Base-by-base conservation (phyloP, 2,888 invertebrate genomes). In the Amphipoea lucens region DNA sequence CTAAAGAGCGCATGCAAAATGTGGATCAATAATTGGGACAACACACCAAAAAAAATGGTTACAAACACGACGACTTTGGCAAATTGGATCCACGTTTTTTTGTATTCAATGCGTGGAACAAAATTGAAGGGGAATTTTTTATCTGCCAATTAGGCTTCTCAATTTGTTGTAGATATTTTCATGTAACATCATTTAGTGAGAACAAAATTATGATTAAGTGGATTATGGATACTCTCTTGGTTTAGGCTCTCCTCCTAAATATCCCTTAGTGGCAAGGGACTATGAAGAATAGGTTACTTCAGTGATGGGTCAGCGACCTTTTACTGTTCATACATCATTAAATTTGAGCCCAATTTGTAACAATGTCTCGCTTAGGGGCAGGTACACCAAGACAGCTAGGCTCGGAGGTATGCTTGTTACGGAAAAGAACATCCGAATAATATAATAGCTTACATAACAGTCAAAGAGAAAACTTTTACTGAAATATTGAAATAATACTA, bases 81-180 rank as follows among this genome's bases (percentile, higher is more conserved):
- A 90, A 91, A 91, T 88, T 86, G 88, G 84, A 86, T 85, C 73
- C 78, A 81, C 82, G 77, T 86, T 90, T 88, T 78, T 85, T 88
- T 84, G 70, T 86, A 82, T 82, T 87, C 87, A 84, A 79, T 85
- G 85, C 83, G 88, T 82, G 80, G 76, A 87, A 84, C 83, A 74
- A 89, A 88, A 87, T 88, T 89, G 89, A 87, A 89, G 86, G 82
- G 73, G 85, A 86, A 74, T 87, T 88, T 89, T 87, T 87, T 87
- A 84, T 78, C 84, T 75, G 82, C 87, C 88, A 91, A 89, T 89
- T 90, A 88, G 84, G 86, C 83, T 81, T 85, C 84, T 86, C 84
- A 87, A 83, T 81, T 87, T 87, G 79, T 73, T 67, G 83, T 72
- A 77, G 69, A 79, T 86, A 82, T 81, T 82, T 83, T 86, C 79